These are phyloP conservation scores for Eira barbara DNA, from an alignment of 2,113 vertebrate genomes.

Conservation along the genomic window DNA sequence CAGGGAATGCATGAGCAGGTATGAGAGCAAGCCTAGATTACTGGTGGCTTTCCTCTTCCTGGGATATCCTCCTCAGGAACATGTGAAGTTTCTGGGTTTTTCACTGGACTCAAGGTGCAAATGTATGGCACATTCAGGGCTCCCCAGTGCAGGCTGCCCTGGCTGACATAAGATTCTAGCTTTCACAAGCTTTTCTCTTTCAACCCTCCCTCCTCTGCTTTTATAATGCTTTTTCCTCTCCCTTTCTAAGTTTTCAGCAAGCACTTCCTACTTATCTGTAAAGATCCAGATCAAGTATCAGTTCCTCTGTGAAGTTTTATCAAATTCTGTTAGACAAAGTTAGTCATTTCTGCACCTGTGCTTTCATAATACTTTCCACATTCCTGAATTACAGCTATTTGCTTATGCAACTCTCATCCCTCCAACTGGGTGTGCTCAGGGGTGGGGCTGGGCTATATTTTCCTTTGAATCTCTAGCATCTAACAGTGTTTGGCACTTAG, in stretches of 20 bases:
- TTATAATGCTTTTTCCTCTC: not conserved
- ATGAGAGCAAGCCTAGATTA: not conserved
- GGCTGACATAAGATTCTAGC: not conserved
- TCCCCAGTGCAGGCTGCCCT: not conserved
- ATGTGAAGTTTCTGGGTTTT: not conserved
- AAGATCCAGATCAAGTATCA: not conserved
- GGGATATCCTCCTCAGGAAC: not conserved
- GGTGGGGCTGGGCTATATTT: not conserved
- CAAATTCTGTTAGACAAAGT: constrained; percentile 35
- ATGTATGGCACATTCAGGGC: not conserved
- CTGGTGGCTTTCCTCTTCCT: not conserved
- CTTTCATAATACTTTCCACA: constrained; percentile 37
- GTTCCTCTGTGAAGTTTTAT: not conserved
- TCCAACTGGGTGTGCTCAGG: not conserved
- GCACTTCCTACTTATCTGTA: not conserved
- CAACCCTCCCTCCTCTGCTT: not conserved
- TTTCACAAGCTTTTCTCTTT: not conserved
- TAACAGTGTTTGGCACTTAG: not conserved
- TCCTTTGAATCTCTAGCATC: not conserved
- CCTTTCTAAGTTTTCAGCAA: not conserved
- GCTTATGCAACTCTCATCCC: not conserved
- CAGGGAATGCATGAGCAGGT: not conserved
- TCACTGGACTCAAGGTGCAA: not conserved
- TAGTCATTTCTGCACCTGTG: constrained; percentile 44
- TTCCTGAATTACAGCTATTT: constrained; percentile 22